Base-by-base conservation (phyloP, 2,113 vertebrate species). In the Microtus richardsoni region DNA sequence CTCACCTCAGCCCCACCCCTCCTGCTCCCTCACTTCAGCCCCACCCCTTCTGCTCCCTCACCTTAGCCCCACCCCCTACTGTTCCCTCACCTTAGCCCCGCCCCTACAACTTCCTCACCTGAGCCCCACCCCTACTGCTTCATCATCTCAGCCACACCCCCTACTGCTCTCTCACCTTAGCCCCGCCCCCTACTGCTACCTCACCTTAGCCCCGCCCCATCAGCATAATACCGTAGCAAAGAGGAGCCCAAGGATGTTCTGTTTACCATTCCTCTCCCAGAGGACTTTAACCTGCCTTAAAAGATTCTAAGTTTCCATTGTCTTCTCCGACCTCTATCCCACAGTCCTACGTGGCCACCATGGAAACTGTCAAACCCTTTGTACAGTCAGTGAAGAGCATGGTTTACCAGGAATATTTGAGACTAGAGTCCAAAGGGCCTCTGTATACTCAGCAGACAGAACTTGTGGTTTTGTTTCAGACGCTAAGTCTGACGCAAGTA, bases 401-500 rank as follows among this genome's bases (percentile, higher is more conserved):
- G n/a, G 83, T 68, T n/a, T 92, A 82, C 22, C 58, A 85, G 39
- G 16, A 21, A 86, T 54, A 13, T 85, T 89, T 49, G 73, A 3
- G 68, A 87, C 5, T 6, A 74, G 14, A 96, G 0, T 89, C 39
- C 79, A 92, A 75, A 70, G 52, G 87, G 47, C 4, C 30, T 68
- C 13, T 11, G 54, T 41, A 22, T 77, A 39, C 74, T 75, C 83
- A 70, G 95, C 92, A 77, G 2, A 33, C 68, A 96, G 91, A 93
- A 92, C 28, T 79, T 91, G 21, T n/a, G 39, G n/a, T 84, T 83
- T 88, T 70, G 39, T 60, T 89, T 60, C 49, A 91, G 70, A 16
- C 17, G 84, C 58, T 75, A 94, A 87, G 74, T 62, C 39, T 91
- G n/a, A 44, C 85, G 68, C 24, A 97, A 97, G 97, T 88, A 91